A percentile compares a stretch with the other conserved stretches of the same genome.
These are phyloP conservation scores for Prorops nasuta DNA, from an alignment of 1,140 invertebrate species.

Conservation along the genomic window DNA sequence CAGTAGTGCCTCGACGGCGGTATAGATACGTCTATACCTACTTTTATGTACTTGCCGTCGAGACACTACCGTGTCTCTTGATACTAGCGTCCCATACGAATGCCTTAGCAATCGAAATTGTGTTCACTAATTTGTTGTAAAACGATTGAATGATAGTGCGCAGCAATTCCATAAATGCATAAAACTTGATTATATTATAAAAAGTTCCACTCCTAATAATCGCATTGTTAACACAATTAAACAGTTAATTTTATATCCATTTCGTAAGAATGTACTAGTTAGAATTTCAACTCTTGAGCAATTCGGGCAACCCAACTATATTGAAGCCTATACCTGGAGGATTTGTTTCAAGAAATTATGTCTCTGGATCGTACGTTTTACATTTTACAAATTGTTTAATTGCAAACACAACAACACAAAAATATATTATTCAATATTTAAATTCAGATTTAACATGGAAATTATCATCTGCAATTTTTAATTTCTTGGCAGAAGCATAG, in stretches of 20 bases:
- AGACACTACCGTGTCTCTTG: too few species aligned
- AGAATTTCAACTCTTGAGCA: neutral
- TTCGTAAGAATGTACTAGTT: neutral
- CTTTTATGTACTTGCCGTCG: too few species aligned
- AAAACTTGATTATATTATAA: neutral
- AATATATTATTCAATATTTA: neutral
- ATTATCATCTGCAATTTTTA: neutral
- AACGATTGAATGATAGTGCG: neutral
- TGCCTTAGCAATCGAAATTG: neutral
- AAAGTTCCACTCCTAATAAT: constrained; percentile 1
- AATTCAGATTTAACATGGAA: neutral
- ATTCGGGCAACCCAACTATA: neutral
- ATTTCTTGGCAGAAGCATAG: neutral
- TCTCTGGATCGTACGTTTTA: neutral
- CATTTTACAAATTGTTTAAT: neutral
- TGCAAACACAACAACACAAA: neutral
- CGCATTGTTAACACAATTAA: neutral
- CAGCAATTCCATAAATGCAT: neutral
- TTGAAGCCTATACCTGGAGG: neutral
- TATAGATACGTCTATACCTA: too few species aligned
- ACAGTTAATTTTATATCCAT: neutral
- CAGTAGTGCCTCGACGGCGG: too few species aligned
- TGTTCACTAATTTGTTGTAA: neutral
- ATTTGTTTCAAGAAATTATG: neutral
- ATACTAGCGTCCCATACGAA: neutral